Conservation (phyloP, 1,140 invertebrate genomes). For the Diuraphis noxia region DNA sequence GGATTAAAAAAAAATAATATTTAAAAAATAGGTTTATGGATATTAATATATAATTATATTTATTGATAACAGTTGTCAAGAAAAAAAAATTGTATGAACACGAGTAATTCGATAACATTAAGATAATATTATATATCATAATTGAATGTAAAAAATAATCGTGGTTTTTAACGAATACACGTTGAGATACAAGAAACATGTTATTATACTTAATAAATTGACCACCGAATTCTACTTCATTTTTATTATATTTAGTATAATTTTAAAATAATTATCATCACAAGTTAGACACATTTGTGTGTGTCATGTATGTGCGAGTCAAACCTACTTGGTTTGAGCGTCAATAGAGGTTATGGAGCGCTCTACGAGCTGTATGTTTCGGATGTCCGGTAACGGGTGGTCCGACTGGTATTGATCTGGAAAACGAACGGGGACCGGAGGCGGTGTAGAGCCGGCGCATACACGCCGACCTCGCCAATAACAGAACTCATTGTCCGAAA, state of each 20-base stretch:
- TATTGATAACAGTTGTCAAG: background rate
- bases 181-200: background rate
- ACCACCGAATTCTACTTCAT: background rate
- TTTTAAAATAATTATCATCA: background rate
- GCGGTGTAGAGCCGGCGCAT: constrained; percentile 45
- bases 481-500: constrained; percentile 43
- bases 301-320: background rate
- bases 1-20: too few species aligned
- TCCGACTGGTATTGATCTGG: constrained; percentile 47
- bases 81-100: background rate
- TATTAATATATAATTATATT: background rate
- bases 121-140: background rate
- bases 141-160: background rate
- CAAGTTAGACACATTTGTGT: background rate
- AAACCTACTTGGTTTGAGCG: background rate
- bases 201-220: background rate
- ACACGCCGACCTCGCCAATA: constrained; percentile 50
- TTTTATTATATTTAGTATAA: background rate
- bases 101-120: background rate
- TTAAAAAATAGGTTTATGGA: too few species aligned
- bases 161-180: background rate
- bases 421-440: constrained; percentile 26
- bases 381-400: background rate
- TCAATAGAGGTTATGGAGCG: background rate
- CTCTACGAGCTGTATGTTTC: constrained; percentile 17